Percentiles rank a stretch among this genome's conserved stretches.
phyloP scores from a whole-genome alignment of 2,797 vertebrate species.

The Fundulus diaphanus region DNA sequence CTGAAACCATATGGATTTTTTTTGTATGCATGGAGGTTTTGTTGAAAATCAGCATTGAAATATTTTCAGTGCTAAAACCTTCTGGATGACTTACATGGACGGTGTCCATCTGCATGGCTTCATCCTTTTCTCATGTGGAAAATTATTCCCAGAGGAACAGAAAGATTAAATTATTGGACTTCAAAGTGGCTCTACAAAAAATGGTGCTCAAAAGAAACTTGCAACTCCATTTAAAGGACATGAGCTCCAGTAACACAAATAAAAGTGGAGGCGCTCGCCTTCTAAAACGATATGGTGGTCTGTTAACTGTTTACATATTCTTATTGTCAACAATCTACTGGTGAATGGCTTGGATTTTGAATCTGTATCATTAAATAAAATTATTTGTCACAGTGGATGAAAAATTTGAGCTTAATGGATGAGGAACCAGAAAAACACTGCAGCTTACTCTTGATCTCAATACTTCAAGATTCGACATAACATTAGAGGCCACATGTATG shows the following conservation, averaged over 20 bases:
- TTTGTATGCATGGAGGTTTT: not conserved
- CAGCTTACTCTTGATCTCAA: not conserved
- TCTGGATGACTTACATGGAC: not conserved
- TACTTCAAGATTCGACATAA: too few species aligned
- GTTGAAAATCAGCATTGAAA: not conserved
- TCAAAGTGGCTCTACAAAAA: not conserved
- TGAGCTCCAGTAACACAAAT: not conserved
- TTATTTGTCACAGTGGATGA: not conserved
- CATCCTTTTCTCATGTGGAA: not conserved
- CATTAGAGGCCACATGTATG: not conserved
- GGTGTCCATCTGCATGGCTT: not conserved
- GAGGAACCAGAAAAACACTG: not conserved
- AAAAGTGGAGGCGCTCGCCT: not conserved
- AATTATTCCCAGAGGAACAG: not conserved
- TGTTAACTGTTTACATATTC: not conserved
- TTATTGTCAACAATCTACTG: not conserved
- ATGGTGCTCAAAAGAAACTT: not conserved
- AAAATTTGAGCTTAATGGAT: not conserved
- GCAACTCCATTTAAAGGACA: not conserved
- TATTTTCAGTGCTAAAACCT: not conserved
- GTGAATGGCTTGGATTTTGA: not conserved
- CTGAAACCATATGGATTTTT: not conserved
- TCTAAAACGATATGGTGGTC: not conserved
- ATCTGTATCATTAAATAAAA: not conserved
- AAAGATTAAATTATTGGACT: not conserved